Evolutionary conservation across 1,140 invertebrate species (phyloP), one percentile per base, ranked within the genome.

Genomic region (Vanessa tameamea): DNA sequence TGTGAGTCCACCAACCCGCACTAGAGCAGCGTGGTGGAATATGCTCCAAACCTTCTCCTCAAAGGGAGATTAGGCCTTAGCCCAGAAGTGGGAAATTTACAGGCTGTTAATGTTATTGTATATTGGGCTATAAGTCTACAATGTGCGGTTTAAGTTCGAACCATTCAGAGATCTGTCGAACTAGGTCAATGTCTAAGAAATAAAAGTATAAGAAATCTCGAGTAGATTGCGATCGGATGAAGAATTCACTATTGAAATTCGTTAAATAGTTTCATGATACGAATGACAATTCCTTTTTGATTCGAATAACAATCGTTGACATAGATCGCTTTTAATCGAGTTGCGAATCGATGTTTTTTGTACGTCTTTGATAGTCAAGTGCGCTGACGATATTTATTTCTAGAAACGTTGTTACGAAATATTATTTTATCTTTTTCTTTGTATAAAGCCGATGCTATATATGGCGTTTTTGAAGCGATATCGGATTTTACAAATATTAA

Each of bases 181-280:
- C 15, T 59, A 14, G 55, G 55, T 26, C 55, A 59, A 59, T 59
- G 55, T 23, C 55, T 59, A 59, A 59, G 55, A 20, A 59, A 59
- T 59, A 59, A 59, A 59, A 59, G 55, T 59, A 59, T 59, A 12
- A 20, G 11, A 26, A 20, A 59, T 26, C 55, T 59, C 55, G 55
- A 26, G 55, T 59, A 26, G 23, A 59, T 59, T 59, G 20, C 55
- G 20, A 59, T 26, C 55, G 11, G 55, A 26, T 59, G 11, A 14
- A 51, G 48, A 51, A 59, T 26, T 59, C 12, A 26, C 55, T 59
- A 59, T 59, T 26, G 23, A 59, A 59, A 23, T 59, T 26, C 55
- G 9, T 59, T 59, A 2, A 59, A 59, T 59, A 59, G 20, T 23
- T 59, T 59, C 23, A 26, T 26, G 55, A 11, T 26, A 59, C 23